Base-by-base conservation (phyloP, 2,113 vertebrate genomes). In the Aepyceros melampus region DNA sequence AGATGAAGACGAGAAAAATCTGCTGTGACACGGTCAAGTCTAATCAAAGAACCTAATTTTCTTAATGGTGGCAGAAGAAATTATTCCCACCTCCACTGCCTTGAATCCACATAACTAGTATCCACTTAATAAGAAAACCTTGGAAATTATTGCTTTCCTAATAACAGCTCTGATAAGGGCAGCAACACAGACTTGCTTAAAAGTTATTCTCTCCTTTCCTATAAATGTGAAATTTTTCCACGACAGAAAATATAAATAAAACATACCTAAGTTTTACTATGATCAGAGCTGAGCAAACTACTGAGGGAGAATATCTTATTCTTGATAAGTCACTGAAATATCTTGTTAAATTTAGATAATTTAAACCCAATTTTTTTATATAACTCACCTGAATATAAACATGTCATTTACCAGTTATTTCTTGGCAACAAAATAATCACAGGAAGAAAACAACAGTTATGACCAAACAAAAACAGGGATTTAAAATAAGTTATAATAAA, bases 311-410 rank as follows among this genome's bases (percentile, higher is more conserved):
- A 76, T 7, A 91, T 55, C 74, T 96, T 86, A 85, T 79, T 85
- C 47, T 94, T 91, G 23, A 86, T 74, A 62, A 97, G 53, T 92
- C 40, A 96, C 13, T 92, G 36, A 95, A 87, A 84, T 16, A 84
- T 13, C 16, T 47, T 93, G 25, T 43, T 58, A 93, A 93, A 87
- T 40, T 83, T 64, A 82, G 56, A 43, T 94, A 43, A 49, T 82
- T 62, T 67, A 91, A 93, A 51, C 91, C 19, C 79, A 83, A 79
- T 67, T 91, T 88, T 83, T 95, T 90, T 6, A 91, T 88, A 49
- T 78, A 64, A 86, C 2, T 90, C 5, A 94, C 1, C 1, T 25
- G 31, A 91, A 60, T 88, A 51, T 85, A 97, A 95, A 53, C 58
- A 21, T 47, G 87, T 21, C 8, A 43, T 76, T 96, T 78, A 71